phyloP scores from a whole-genome alignment of 2,113 vertebrate species.

The Glaucomys volans region DNA sequence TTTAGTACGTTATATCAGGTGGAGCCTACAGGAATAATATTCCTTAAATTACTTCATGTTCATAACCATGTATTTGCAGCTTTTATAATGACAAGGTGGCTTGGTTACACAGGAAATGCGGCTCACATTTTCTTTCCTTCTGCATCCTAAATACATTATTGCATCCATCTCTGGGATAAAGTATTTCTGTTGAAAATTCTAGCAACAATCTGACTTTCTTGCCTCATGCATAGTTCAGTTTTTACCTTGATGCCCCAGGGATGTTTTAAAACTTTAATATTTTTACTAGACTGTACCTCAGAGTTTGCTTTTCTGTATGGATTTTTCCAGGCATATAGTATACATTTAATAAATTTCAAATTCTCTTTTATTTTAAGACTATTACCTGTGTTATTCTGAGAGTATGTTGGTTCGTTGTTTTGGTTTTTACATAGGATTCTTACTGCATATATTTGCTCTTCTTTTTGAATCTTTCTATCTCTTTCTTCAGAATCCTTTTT shows the following conservation, averaged over 20 bases:
- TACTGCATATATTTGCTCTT: neutral
- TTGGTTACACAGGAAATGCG: neutral
- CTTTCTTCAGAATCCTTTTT: neutral
- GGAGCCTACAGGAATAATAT: neutral
- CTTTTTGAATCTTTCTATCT: neutral
- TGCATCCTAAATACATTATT: neutral
- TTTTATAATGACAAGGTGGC: neutral
- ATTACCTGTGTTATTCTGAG: neutral
- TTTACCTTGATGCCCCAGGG: neutral
- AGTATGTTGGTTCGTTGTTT: neutral
- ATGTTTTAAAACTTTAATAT: neutral
- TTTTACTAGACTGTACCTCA: neutral
- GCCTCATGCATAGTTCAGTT: neutral
- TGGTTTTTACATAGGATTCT: slow-evolving; percentile 36
- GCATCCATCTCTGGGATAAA: neutral
- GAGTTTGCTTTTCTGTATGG: neutral
- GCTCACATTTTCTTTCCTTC: neutral
- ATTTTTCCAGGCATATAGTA: neutral
- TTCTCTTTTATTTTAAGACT: neutral
- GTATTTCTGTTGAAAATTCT: neutral
- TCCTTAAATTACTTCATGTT: neutral
- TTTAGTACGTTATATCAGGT: neutral
- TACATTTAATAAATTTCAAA: neutral
- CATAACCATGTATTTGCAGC: neutral
- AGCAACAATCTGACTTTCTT: neutral